Base-by-base conservation (phyloP, 2,888 invertebrate genomes). In the Alloscopus bannaensis region DNA sequence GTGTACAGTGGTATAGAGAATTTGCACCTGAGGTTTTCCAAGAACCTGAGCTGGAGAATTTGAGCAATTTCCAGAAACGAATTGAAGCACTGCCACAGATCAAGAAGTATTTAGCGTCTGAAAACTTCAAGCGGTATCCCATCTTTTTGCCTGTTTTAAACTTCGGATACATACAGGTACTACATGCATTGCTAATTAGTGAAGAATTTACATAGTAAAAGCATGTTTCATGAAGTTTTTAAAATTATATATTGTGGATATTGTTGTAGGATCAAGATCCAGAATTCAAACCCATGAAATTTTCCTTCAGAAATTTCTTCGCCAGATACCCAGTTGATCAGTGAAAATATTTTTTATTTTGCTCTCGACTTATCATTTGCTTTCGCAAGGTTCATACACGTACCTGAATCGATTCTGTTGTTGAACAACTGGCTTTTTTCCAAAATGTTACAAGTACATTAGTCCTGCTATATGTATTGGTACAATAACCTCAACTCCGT, bases 271-370 rank as follows among this genome's bases (percentile, higher is more conserved):
- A n/a, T n/a, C 42, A 76, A 69, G 69, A 76, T 55, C 69, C 68
- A n/a, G 40, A 60, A 3, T 76, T 76, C 62, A 68, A 76, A 22
- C 20, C 68, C 1, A 18, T 69, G n/a, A 68, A 68, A 28, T 69
- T 76, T 11, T 47, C 76, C 1, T 26, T 20, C 28, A 47, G 69
- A 20, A 69, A 76, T 29, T 69, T 68, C 52, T 2, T 59, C n/a
- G 68, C 76, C 3, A 76, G 62, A 26, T 76, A 69, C 57, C 69
- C 76, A 18, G 20, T 76, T 40, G 76, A 76, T 13, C 42, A 31
- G 3, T 24, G 22, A 52, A 18, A 2, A n/a, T n/a, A n/a, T n/a
- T n/a, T n/a, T n/a, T n/a, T n/a, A n/a, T n/a, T n/a, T n/a, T n/a
- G n/a, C n/a, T n/a, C n/a, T n/a, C n/a, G n/a, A n/a, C n/a, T n/a